phyloP scores from a whole-genome alignment of 2,888 invertebrate genomes.

The Drosophila lutescens region DNA sequence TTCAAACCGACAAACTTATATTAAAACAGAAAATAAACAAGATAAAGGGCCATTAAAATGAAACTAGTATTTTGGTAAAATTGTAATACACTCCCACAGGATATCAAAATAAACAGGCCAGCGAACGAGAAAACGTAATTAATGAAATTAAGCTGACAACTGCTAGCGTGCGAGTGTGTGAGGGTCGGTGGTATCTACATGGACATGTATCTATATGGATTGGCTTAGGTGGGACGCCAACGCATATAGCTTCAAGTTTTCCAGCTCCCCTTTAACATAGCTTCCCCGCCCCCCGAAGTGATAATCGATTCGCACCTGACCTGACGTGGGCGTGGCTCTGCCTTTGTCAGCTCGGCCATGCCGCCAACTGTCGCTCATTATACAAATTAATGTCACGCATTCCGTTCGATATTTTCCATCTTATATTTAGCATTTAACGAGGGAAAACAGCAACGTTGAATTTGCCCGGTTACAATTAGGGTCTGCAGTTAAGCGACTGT shows the following conservation, averaged over 20 bases:
- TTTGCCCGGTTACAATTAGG: constrained; percentile 6
- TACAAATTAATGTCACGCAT: constrained; percentile 64
- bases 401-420: constrained; percentile 32
- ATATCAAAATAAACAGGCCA: constrained; percentile 21
- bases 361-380: constrained; percentile 62
- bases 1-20: no score
- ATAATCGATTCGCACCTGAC: constrained; percentile 72
- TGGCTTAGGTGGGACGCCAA: constrained; percentile 6
- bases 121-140: constrained; percentile 53
- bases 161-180: constrained; percentile 20
- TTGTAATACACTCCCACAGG: background rate
- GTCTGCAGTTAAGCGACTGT: background rate
- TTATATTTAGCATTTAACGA: background rate
- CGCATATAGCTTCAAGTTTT: constrained; percentile 31
- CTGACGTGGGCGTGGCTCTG: constrained; percentile 21
- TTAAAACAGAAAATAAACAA: no score
- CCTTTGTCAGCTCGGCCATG: constrained; percentile 36
- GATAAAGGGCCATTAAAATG: background rate
- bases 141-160: constrained; percentile 70
- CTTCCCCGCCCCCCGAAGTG: constrained; percentile 3
- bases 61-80: background rate
- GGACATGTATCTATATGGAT: constrained; percentile 5
- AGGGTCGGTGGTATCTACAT: background rate
- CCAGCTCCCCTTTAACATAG: constrained; percentile 23
- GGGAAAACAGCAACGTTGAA: constrained; percentile 5